Evolutionary conservation across 53 echinoderm and acorn worm species (phyloP).

Genomic region (Stichopus horrens): DNA sequence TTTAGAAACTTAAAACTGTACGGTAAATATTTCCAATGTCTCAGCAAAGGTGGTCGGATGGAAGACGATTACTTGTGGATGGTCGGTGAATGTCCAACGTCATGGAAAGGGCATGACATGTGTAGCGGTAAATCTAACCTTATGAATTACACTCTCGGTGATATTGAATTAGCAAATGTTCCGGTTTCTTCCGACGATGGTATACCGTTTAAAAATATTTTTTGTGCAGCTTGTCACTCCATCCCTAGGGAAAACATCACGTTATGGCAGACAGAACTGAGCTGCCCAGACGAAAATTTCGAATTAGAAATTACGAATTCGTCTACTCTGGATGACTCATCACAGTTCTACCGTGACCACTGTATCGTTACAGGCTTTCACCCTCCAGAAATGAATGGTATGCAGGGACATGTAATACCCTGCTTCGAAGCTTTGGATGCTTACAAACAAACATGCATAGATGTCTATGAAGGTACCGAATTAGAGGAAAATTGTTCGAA

Average conservation of each 20-base stretch:
- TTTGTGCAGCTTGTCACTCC: slow-evolving; percentile 10
- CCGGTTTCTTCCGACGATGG: slow-evolving; percentile 8
- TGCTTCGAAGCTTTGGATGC: not conserved
- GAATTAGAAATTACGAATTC: not conserved
- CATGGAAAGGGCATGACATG: slow-evolving; percentile 5
- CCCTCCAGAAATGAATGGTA: no score
- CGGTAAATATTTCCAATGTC: not conserved
- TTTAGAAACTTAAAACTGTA: not conserved
- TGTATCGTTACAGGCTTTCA: no score
- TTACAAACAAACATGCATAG: not conserved
- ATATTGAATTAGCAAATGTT: not conserved
- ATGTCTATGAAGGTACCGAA: not conserved
- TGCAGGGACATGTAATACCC: no score
- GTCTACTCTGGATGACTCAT: no score
- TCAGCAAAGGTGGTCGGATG: not conserved
- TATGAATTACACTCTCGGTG: not conserved
- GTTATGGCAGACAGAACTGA: not conserved
- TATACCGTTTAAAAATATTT: slow-evolving; percentile 12
- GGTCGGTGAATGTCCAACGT: slow-evolving; percentile 5
- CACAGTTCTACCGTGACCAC: no score
- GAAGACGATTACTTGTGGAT: not conserved
- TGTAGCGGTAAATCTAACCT: not conserved
- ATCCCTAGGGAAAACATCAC: not conserved
- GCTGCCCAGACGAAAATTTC: not conserved
- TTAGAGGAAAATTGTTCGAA: not conserved